Conservation (phyloP, 2,113 vertebrate genomes). For the Odontophorus gujanensis region DNA sequence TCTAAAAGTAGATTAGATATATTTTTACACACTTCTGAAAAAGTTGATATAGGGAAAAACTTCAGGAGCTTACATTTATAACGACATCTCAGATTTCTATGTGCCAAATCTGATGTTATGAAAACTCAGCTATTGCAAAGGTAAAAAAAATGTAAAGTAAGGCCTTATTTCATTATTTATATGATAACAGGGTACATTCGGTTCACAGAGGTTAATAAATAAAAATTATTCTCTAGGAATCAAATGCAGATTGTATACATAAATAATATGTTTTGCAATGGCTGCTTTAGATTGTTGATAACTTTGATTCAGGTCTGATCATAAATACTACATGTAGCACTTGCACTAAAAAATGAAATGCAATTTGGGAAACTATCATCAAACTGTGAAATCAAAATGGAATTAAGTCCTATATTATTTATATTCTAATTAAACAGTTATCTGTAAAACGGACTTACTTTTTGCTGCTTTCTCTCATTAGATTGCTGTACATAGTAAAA, state of each 20-base stretch:
- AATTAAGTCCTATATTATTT: neutral
- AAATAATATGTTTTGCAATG: neutral
- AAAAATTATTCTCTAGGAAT: neutral
- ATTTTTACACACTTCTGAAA: neutral
- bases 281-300: neutral
- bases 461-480: slow-evolving; percentile 80
- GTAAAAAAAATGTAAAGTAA: neutral
- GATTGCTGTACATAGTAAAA: slow-evolving; percentile 80
- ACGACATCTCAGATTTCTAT: neutral
- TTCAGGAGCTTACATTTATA: neutral
- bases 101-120: neutral
- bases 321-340: neutral
- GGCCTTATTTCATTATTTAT: neutral
- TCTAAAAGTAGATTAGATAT: neutral
- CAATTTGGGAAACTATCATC: neutral
- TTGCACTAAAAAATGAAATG: neutral
- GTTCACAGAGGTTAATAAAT: neutral
- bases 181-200: neutral
- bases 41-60: neutral
- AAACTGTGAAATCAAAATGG: neutral
- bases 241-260: neutral
- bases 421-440: neutral
- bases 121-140: neutral
- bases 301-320: neutral
- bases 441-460: slow-evolving; percentile 80